Percentiles rank a stretch among this genome's conserved stretches.
Conservation (phyloP, 2,888 invertebrate genomes). For the Girardia tigrina region DNA sequence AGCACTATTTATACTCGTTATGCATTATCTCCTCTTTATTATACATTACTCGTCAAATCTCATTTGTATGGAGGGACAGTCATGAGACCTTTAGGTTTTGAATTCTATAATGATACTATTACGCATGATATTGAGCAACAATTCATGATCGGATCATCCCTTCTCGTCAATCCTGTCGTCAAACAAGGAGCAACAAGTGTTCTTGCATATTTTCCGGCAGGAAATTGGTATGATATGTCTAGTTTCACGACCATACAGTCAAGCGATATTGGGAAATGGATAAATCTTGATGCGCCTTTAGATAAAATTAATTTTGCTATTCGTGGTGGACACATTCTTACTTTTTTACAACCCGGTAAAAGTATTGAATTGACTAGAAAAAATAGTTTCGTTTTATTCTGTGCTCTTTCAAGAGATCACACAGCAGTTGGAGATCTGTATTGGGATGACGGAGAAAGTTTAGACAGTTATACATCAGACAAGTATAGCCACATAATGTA, state of each 20-base stretch:
- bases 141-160: constrained; percentile 41
- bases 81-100: constrained; percentile 43
- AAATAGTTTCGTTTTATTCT: neutral
- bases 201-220: constrained; percentile 31
- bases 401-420: neutral
- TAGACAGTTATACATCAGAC: neutral
- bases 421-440: neutral
- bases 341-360: neutral
- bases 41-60: constrained; percentile 47
- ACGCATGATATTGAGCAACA: constrained; percentile 36
- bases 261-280: neutral
- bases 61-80: constrained; percentile 42
- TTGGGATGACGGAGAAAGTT: constrained; percentile 24
- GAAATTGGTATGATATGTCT: constrained; percentile 40
- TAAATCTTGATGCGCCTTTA: neutral
- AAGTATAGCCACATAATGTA: neutral
- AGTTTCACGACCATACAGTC: too few relatives aligned
- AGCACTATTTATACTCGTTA: constrained; percentile 40
- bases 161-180: constrained; percentile 40
- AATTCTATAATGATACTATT: constrained; percentile 33
- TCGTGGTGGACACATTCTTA: neutral
- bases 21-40: constrained; percentile 52
- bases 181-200: neutral
- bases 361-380: neutral
- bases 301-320: neutral